A percentile compares a stretch with the other conserved stretches of the same genome.
These are phyloP conservation scores for Jordanella pulchra DNA, from an alignment of 2,797 vertebrate genomes.

Conservation along the genomic window DNA sequence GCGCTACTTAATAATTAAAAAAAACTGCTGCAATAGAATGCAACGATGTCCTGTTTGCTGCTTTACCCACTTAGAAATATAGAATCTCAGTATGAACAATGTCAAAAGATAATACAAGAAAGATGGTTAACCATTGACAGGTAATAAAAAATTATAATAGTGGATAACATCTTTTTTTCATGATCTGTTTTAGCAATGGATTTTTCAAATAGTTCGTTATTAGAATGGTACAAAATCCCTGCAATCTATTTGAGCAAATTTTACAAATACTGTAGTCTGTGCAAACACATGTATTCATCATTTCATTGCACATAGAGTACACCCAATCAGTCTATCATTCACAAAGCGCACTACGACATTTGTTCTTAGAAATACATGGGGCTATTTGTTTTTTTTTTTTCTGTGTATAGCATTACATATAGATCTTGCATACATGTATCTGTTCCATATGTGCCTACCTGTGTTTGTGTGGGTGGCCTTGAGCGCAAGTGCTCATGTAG, in stretches of 20 bases:
- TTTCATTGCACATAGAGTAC: constrained; percentile 6
- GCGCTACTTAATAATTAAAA: constrained; percentile 58
- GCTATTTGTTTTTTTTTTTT: constrained; percentile 45
- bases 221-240: constrained; percentile 35
- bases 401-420: constrained; percentile 13
- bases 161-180: constrained; percentile 41
- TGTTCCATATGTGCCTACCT: constrained; percentile 8
- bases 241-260: constrained; percentile 48
- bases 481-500: constrained; percentile 38
- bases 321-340: constrained; percentile 32
- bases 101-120: constrained; percentile 38
- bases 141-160: constrained; percentile 43
- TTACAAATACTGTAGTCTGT: constrained; percentile 27
- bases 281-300: constrained; percentile 3
- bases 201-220: constrained; percentile 68
- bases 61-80: constrained; percentile 46
- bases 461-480: neutral
- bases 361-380: constrained; percentile 44
- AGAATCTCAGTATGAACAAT: constrained; percentile 43
- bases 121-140: constrained; percentile 11
- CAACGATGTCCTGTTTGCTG: constrained; percentile 54
- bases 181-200: constrained; percentile 56
- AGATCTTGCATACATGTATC: constrained; percentile 2
- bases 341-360: constrained; percentile 41
- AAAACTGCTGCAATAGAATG: constrained; percentile 48